Conservation (phyloP, 2,113 vertebrate species). For the Xiphophorus maculatus region DNA sequence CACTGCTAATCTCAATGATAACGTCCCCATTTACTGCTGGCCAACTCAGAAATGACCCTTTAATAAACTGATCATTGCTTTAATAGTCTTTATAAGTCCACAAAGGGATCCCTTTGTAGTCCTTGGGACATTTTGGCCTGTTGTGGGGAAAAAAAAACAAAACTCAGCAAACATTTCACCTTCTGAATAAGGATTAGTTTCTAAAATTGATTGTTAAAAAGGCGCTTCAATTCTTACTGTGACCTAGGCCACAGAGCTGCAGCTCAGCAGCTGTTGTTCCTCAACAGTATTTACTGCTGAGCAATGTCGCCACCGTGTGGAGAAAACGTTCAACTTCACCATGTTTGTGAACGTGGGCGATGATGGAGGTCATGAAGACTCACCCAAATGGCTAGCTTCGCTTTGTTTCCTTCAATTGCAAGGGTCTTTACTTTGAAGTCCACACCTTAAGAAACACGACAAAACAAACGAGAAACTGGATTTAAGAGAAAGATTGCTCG, state of each 20-base stretch:
- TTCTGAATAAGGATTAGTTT: neutral
- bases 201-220: neutral
- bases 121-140: neutral
- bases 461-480: neutral
- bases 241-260: neutral
- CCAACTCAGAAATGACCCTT: too few species aligned
- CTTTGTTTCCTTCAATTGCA: conserved; percentile 95
- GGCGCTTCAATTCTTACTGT: neutral
- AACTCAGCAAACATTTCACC: neutral
- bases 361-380: conserved; percentile 31
- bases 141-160: neutral
- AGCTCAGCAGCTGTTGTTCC: neutral
- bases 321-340: neutral
- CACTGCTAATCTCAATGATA: neutral
- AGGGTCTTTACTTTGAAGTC: conserved; percentile 99
- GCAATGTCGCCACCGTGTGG: conserved; percentile 56
- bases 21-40: too few species aligned
- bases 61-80: neutral
- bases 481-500: too few species aligned
- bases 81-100: neutral
- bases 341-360: conserved; percentile 32
- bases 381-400: conserved; percentile 98
- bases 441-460: conserved; percentile 82
- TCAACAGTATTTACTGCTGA: neutral
- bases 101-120: neutral